Conservation (phyloP, 2,797 vertebrate genomes). For the Pyrocephalus nanus region DNA sequence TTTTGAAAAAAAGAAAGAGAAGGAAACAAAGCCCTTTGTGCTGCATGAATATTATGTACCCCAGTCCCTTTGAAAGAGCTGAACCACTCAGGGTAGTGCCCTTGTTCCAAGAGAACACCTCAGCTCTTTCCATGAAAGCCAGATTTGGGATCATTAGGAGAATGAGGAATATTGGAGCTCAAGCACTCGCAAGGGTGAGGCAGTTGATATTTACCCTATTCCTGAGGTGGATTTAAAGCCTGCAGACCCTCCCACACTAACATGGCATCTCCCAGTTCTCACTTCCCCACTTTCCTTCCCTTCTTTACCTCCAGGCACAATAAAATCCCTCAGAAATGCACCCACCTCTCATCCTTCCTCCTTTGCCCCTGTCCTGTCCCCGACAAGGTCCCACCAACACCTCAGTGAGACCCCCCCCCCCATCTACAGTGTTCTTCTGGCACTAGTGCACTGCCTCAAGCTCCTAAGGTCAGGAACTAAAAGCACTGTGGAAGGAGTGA, state of each 20-base stretch:
- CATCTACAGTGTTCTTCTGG: background rate
- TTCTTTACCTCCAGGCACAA: background rate
- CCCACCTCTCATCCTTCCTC: background rate
- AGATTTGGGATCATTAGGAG: background rate
- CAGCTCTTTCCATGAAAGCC: background rate
- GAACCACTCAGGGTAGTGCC: background rate
- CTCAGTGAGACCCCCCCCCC: background rate
- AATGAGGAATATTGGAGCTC: background rate
- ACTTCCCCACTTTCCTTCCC: background rate
- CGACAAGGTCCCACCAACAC: background rate
- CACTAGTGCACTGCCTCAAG: too few species aligned
- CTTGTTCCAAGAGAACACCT: background rate
- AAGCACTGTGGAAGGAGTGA: background rate
- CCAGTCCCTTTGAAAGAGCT: background rate
- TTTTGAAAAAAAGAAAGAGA: background rate
- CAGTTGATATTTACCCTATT: background rate
- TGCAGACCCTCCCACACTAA: background rate
- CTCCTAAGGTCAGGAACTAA: background rate
- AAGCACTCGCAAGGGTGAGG: background rate
- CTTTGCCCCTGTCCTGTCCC: background rate
- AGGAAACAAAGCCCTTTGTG: background rate
- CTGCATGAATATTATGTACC: background rate
- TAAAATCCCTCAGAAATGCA: background rate
- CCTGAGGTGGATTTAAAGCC: background rate
- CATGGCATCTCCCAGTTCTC: background rate